These are phyloP conservation scores for Promerops cafer DNA, from an alignment of 2,113 vertebrate genomes.

Conservation along the genomic window DNA sequence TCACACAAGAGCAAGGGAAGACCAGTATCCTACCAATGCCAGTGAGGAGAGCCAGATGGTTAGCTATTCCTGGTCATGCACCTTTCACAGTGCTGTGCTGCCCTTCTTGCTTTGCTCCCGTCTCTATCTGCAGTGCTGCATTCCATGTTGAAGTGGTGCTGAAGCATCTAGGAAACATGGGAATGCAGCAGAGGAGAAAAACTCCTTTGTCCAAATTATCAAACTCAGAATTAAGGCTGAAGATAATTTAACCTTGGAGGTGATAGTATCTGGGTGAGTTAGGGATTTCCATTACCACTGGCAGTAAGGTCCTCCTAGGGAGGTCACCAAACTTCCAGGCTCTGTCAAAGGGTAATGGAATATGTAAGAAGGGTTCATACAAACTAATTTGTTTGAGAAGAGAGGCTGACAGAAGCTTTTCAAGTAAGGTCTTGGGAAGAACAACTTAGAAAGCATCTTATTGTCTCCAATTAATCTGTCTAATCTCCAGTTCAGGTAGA, in stretches of 20 bases:
- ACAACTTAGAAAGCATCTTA: background rate
- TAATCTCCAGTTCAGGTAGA: background rate
- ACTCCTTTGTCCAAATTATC: background rate
- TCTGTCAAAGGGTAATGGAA: background rate
- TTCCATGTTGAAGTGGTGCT: background rate
- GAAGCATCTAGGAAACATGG: background rate
- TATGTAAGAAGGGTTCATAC: background rate
- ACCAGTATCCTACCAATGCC: background rate
- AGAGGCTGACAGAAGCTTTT: background rate
- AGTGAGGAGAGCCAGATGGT: background rate
- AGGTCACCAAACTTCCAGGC: background rate
- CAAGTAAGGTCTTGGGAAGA: background rate
- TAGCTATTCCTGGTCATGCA: background rate
- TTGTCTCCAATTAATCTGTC: background rate
- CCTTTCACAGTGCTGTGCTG: background rate
- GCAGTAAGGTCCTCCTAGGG: background rate
- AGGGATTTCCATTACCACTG: background rate
- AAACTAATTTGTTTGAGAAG: background rate
- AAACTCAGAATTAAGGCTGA: background rate
- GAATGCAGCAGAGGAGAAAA: background rate
- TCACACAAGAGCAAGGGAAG: background rate
- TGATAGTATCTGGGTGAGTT: background rate
- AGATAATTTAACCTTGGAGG: background rate
- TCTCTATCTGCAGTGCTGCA: background rate
- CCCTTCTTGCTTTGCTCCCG: background rate